Evolutionary conservation across 2,113 vertebrate genomes (phyloP).

Genomic region (Pheucticus melanocephalus): DNA sequence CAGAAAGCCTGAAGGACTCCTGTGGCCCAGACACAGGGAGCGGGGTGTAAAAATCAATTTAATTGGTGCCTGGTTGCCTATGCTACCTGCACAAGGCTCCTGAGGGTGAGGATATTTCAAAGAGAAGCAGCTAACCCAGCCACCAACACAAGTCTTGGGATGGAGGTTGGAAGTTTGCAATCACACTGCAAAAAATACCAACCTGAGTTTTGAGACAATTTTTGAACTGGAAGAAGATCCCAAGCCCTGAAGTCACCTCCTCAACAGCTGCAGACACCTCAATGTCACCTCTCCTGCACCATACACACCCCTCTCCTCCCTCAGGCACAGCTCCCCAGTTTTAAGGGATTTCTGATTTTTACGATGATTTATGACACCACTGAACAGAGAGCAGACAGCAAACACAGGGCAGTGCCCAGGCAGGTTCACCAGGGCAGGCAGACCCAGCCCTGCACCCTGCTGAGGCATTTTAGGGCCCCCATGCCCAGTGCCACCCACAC

Average conservation of each 20-base stretch:
- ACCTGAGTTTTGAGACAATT: background rate
- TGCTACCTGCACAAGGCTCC: background rate
- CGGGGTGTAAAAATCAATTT: background rate
- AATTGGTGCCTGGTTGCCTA: fast-evolving
- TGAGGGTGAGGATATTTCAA: background rate
- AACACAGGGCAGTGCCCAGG: background rate
- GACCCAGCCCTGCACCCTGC: background rate
- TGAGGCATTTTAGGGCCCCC: background rate
- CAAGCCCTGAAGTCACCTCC: background rate
- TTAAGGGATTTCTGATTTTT: background rate
- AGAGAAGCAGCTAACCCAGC: background rate
- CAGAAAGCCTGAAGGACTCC: background rate
- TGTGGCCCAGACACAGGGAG: background rate
- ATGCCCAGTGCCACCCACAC: background rate
- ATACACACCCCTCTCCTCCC: background rate
- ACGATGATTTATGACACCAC: fast-evolving
- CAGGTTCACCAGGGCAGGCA: background rate
- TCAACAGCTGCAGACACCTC: background rate
- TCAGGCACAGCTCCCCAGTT: background rate
- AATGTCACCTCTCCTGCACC: background rate
- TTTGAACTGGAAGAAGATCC: background rate
- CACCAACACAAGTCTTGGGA: background rate
- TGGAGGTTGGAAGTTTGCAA: background rate
- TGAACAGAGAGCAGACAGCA: background rate
- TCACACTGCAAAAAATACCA: background rate